Evolutionary conservation across 92 coral and sea anemone genomes (phyloP).

Genomic region (Parazoanthus darwini): DNA sequence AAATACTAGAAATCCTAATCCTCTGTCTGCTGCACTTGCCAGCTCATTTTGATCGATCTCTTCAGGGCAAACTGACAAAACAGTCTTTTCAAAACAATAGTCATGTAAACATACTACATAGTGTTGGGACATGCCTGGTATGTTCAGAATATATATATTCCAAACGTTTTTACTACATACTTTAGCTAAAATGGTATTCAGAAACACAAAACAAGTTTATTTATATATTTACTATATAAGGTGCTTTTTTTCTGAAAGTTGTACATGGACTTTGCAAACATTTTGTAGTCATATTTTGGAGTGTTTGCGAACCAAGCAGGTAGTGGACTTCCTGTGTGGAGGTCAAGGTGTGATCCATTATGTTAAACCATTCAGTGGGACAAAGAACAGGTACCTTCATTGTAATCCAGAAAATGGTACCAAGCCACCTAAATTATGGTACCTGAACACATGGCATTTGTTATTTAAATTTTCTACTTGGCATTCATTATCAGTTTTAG

Average conservation of each 20-base stretch:
- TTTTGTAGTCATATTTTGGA: slow-evolving; percentile 10
- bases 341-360: not conserved
- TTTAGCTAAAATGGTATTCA: not conserved
- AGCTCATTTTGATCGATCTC: not conserved
- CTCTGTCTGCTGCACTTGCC: not conserved
- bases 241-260: slow-evolving; percentile 3
- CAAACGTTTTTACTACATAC: not conserved
- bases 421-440: slow-evolving; percentile 25
- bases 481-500: slow-evolving; percentile 10
- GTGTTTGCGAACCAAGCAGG: not conserved
- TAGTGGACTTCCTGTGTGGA: slow-evolving; percentile 1
- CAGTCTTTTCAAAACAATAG: not conserved
- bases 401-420: slow-evolving; percentile 29
- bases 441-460: slow-evolving; percentile 36
- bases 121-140: not conserved
- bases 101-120: not conserved
- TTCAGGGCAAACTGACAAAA: not conserved
- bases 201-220: not conserved
- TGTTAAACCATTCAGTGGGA: slow-evolving; percentile 23
- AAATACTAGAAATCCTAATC: not conserved
- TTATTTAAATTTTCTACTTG: slow-evolving; percentile 11
- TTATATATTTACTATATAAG: not conserved
- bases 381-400: slow-evolving; percentile 31
- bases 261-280: slow-evolving; percentile 10
- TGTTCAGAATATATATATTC: not conserved